Base-by-base conservation (phyloP, 1,140 invertebrate genomes). In the Augochlora pura region DNA sequence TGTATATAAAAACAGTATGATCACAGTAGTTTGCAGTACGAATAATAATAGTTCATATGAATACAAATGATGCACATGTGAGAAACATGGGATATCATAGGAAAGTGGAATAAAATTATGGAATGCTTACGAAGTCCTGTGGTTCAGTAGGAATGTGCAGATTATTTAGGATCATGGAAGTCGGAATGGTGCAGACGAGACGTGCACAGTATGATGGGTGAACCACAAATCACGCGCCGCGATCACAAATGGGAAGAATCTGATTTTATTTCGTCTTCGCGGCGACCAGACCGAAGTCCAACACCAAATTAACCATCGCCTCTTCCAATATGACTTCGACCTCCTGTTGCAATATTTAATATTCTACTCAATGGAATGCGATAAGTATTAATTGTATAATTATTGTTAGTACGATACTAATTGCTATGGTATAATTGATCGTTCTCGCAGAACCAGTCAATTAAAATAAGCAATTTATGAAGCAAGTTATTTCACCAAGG, bases 271-370 rank as follows among this genome's bases (percentile, higher is more conserved):
- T 84, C 85, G 86, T 82, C 87, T 87, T 88, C 88, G 79, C 54
- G 62, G 72, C 64, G 87, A 69, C 77, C 77, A 83, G 57, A 89
- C 38, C 23, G 78, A 82, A 49, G 78, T 52, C 86, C 88, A 88
- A 88, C 76, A 83, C 69, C 86, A 84, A 69, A 67, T 86, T 46
- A 90, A 87, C 81, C 84, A 83, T 86, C 84, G 85, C 71, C 78
- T 87, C 66, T 54, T 77, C 60, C 66, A 82, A 63, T 80, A 85
- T 38, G 79, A 80, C 52, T 74, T 88, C 74, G 82, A 77, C 16
- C 74, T 87, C 87, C 87, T 91, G 87, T 83, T 84, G 65, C 83
- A 80, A 88, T 90, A 87, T 84, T 80, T 16, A 79, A 80, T 83
- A 81, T 75, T 81, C 75, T 54, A 68, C 54, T 86, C 63, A 73